Conservation (phyloP, 1,140 invertebrate species). For the Conus ventricosus region DNA sequence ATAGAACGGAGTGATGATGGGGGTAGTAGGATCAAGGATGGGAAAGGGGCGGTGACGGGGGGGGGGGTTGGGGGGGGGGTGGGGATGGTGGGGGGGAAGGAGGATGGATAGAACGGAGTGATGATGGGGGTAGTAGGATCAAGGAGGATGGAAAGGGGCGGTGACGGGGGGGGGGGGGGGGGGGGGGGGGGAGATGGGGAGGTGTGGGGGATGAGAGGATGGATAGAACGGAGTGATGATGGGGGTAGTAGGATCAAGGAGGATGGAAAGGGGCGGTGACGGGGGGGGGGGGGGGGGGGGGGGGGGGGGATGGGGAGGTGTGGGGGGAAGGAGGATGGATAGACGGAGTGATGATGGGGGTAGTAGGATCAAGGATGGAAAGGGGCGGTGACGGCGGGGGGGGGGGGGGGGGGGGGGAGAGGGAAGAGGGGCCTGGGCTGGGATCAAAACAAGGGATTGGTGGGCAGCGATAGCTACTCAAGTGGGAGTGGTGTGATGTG, state of each 20-base stretch:
- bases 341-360: background rate
- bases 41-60: background rate
- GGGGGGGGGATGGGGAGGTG: background rate
- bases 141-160: background rate
- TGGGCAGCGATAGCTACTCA: background rate
- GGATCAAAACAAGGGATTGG: background rate
- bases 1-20: background rate
- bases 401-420: background rate
- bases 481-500: background rate
- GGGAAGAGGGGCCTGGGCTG: background rate
- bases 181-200: background rate
- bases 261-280: background rate
- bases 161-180: background rate
- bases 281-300: background rate
- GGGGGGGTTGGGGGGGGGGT: background rate
- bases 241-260: background rate
- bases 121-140: background rate
- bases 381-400: background rate
- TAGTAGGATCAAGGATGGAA: too few species aligned
- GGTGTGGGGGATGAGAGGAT: background rate
- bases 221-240: background rate
- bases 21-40: too few species aligned
- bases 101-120: background rate
- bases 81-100: background rate
- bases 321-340: background rate